A percentile compares a stretch with the other conserved stretches of the same genome.
Conservation (phyloP, 1,140 invertebrate species). For the Euwallacea fornicatus region DNA sequence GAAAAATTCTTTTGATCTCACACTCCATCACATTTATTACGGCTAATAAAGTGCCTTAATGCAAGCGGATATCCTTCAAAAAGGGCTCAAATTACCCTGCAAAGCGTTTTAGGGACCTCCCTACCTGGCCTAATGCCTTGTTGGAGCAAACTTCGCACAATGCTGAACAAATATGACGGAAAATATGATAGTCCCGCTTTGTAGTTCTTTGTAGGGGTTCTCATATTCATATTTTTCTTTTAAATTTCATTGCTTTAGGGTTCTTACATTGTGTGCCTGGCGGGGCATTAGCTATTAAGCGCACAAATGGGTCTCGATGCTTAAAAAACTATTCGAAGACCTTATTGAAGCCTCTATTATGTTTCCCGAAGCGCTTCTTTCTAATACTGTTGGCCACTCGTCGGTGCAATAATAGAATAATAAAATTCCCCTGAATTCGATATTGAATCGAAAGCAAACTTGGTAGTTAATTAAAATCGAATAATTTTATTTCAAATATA, state of each 20-base stretch:
- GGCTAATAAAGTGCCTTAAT: slow-evolving; percentile 26
- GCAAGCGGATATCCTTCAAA: slow-evolving; percentile 28
- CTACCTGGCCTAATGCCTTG: slow-evolving; percentile 18
- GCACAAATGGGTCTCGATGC: slow-evolving; percentile 2
- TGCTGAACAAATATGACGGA: slow-evolving; percentile 25
- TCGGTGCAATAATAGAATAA: too few relatives aligned
- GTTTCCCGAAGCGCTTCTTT: too few relatives aligned
- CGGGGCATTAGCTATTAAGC: slow-evolving; percentile 20
- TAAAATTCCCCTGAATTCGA: too few relatives aligned
- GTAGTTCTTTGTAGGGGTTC: slow-evolving; percentile 6
- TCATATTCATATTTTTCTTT: slow-evolving; percentile 31
- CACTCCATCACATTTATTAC: slow-evolving; percentile 16
- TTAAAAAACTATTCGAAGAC: slow-evolving; percentile 3
- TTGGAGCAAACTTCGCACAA: slow-evolving; percentile 19
- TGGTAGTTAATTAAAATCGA: too few relatives aligned
- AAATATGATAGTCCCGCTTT: slow-evolving; percentile 30
- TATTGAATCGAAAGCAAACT: too few relatives aligned
- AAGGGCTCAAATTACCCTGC: slow-evolving; percentile 25
- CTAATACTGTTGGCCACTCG: too few relatives aligned
- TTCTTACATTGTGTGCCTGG: not conserved
- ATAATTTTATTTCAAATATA: too few relatives aligned
- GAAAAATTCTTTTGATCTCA: slow-evolving; percentile 23
- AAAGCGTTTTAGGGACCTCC: slow-evolving; percentile 20
- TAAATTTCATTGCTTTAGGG: slow-evolving; percentile 16
- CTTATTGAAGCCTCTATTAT: too few relatives aligned